Base-by-base conservation (phyloP, 2,888 invertebrate genomes). In the Laspeyria flexula region DNA sequence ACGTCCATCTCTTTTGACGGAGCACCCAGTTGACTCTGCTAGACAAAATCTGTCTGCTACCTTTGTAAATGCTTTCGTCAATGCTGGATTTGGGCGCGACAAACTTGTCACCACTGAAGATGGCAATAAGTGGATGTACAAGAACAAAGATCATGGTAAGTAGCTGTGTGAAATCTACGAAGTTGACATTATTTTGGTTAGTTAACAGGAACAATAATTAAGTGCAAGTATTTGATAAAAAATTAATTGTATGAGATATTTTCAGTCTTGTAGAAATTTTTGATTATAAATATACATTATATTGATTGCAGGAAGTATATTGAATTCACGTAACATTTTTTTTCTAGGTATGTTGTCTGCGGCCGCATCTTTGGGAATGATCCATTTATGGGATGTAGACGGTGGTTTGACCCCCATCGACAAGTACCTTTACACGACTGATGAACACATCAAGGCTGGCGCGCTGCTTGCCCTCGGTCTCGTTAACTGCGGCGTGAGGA, bases 11-110 rank as follows among this genome's bases (percentile, higher is more conserved):
- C 94, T 96, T 37, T 94, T 96, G 0, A 94, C 95, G 3, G 95
- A 95, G 35, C 96, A 96, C 74, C 93, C 95, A 0, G 95, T 98
- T 0, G 99, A 99, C 88, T 99, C 99, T 0, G 99, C 99, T 0
- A 94, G 98, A 33, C 98, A 99, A 85, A 99, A 99, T 87, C 93
- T 99, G 15, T 99, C 99, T 0, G 96, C 99, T 0, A 98, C 99
- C 13, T 99, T 99, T 81, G 99, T 99, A 0, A 99, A 99, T 86
- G 99, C 99, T 0, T 99, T 99, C 79, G 99, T 99, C 0, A 99
- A 99, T 80, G 98, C 98, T 10, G 99, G 97, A 0, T 99, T 99
- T 85, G 99, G 99, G 1, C 95, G 96, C 12, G 99, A 99, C 81
- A 99, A 99, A 84, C 94, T 99, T 2, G 93, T 98, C 25, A 97